Base-by-base conservation (phyloP, 2,888 invertebrate species). In the Crioceris asparagi region DNA sequence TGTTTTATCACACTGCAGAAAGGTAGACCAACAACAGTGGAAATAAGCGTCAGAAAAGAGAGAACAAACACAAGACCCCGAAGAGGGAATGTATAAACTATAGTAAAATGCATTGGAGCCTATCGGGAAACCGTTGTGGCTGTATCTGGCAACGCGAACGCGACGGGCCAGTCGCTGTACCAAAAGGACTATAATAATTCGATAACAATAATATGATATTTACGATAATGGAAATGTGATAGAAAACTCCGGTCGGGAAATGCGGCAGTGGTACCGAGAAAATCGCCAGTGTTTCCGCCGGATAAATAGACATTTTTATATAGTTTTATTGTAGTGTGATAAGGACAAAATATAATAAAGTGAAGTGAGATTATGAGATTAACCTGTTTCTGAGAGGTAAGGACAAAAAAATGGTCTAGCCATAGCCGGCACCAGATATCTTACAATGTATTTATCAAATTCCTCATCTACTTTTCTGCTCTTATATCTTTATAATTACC, bases 111-210 rank as follows among this genome's bases (percentile, higher is more conserved):
- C 56, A 54, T 50, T 52, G 50, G 51, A 53, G 53, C 56, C 48
- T 53, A 54, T 56, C 56, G 53, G 54, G 51, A 52, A 56, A 54
- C 52, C 50, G 46, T 51, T 50, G 35, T 40, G n/a, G n/a, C n/a
- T n/a, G n/a, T n/a, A n/a, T n/a, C n/a, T n/a, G n/a, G n/a, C n/a
- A n/a, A n/a, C n/a, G n/a, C n/a, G n/a, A n/a, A n/a, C n/a, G n/a
- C n/a, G n/a, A n/a, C n/a, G n/a, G n/a, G n/a, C n/a, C n/a, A n/a
- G n/a, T n/a, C 41, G 44, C 43, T 44, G 38, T 43, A n/a, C n/a
- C n/a, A n/a, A n/a, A n/a, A n/a, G n/a, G n/a, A n/a, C n/a, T n/a
- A n/a, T n/a, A n/a, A n/a, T n/a, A n/a, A n/a, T n/a, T n/a, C n/a
- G n/a, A n/a, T n/a, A n/a, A n/a, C n/a, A n/a, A n/a, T n/a, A n/a